Percentiles rank a stretch among this genome's conserved stretches.
phyloP scores from a whole-genome alignment of 1,140 invertebrate genomes.

The Hyphantria cunea region DNA sequence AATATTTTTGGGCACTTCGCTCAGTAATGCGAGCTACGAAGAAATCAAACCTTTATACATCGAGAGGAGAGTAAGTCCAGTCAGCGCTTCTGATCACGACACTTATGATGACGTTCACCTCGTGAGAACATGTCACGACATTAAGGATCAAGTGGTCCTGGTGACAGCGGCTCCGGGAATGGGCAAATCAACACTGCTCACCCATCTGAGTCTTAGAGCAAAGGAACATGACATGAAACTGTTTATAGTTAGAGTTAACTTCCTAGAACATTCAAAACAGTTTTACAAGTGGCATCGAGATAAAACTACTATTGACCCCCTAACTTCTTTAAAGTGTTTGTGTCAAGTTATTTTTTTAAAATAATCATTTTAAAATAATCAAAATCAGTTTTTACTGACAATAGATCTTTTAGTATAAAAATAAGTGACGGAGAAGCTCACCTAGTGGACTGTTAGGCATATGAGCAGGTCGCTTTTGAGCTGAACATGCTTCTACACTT shows the following conservation, averaged over 20 bases:
- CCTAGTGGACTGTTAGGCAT: not conserved
- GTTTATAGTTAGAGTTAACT: constrained; percentile 26
- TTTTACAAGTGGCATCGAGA: constrained; percentile 18
- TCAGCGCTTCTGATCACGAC: not conserved
- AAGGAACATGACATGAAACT: constrained; percentile 7
- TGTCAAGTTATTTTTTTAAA: not conserved
- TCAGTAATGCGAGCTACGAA: constrained; percentile 9
- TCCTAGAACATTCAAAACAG: constrained; percentile 9
- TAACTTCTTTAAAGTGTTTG: constrained; percentile 14
- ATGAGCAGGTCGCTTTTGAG: not conserved
- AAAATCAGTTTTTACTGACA: too few species aligned
- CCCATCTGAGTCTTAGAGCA: constrained; percentile 12
- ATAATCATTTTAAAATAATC: too few species aligned
- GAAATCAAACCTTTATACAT: constrained; percentile 7
- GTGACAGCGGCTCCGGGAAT: constrained; percentile 17
- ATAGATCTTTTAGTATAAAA: not conserved
- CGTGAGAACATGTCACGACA: not conserved
- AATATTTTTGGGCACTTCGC: constrained; percentile 2
- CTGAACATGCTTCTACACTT: not conserved
- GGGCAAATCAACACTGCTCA: constrained; percentile 24
- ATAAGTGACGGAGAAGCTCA: not conserved
- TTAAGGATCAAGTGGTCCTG: constrained; percentile 1
- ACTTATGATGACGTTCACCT: not conserved
- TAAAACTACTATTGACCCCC: not conserved
- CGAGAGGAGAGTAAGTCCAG: not conserved